These are phyloP conservation scores for Cnemophilus loriae DNA, from an alignment of 2,113 vertebrate species.

Conservation along the genomic window DNA sequence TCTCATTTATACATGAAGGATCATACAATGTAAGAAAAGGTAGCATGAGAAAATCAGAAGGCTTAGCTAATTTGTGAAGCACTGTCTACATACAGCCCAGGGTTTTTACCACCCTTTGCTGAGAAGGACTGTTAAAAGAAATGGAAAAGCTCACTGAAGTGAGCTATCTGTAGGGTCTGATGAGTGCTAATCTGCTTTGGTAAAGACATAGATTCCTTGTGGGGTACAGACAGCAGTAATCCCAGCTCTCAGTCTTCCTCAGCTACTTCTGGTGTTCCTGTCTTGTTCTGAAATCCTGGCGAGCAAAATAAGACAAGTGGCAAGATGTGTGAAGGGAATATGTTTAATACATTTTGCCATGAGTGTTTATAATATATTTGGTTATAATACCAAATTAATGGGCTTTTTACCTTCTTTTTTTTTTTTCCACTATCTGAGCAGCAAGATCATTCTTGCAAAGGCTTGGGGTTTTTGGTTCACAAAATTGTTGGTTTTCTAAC, in stretches of 20 bases:
- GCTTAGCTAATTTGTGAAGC: not conserved
- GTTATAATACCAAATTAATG: not conserved
- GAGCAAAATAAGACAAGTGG: not conserved
- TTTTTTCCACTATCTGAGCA: not conserved
- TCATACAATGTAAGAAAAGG: not conserved
- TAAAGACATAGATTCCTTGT: not conserved
- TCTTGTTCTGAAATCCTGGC: not conserved
- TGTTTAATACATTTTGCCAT: not conserved
- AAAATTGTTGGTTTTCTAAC: conserved; percentile 8
- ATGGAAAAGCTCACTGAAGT: not conserved
- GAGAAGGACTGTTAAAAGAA: not conserved
- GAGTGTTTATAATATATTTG: not conserved
- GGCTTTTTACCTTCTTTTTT: not conserved
- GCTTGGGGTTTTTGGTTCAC: conserved; percentile 9
- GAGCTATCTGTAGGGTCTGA: not conserved
- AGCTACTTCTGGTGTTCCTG: not conserved
- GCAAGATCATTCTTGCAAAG: not conserved
- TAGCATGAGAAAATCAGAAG: not conserved
- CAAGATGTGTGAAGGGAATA: not conserved
- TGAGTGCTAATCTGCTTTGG: not conserved
- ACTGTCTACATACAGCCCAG: not conserved
- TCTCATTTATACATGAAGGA: not conserved
- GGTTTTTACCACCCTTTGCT: not conserved
- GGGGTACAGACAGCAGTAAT: not conserved
- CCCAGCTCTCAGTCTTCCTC: not conserved